A percentile compares a stretch with the other conserved stretches of the same genome.
Evolutionary conservation across 2,888 invertebrate species (phyloP).

Genomic region (Acrocyrtus sp.): DNA sequence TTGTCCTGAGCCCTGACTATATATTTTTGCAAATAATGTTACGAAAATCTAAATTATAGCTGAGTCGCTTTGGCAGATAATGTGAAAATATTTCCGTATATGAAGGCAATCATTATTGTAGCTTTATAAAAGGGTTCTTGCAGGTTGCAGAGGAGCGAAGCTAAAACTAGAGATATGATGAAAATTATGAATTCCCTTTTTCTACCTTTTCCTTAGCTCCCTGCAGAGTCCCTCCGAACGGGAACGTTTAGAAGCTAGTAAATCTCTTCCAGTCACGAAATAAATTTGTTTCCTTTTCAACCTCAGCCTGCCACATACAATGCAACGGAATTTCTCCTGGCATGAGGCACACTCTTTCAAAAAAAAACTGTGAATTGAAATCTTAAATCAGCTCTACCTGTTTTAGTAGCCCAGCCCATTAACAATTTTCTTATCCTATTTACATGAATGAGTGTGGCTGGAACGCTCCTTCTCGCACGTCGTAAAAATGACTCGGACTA

Average conservation of each 20-base stretch:
- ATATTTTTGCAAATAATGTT: conserved; percentile 17
- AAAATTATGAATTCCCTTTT: too few relatives aligned
- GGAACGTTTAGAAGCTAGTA: conserved; percentile 28
- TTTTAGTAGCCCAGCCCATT: too few relatives aligned
- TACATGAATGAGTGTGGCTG: neutral
- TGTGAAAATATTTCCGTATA: neutral
- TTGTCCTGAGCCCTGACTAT: too few relatives aligned
- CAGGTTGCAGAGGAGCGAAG: too few relatives aligned
- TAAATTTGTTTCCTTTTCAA: conserved; percentile 2
- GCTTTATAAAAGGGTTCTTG: too few relatives aligned
- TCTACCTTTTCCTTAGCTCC: neutral
- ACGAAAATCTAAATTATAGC: too few relatives aligned
- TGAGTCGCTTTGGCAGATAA: neutral
- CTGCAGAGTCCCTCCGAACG: neutral
- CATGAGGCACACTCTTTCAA: neutral
- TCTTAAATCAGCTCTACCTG: conserved; percentile 2
- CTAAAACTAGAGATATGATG: neutral
- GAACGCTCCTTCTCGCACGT: neutral
- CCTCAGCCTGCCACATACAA: too few relatives aligned
- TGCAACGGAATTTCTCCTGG: too few relatives aligned
- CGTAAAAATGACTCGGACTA: neutral
- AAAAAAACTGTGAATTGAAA: conserved; percentile 9
- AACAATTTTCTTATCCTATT: too few relatives aligned
- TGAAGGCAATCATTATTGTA: neutral
- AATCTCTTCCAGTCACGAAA: conserved; percentile 45